Conservation (phyloP, 2,113 vertebrate genomes). For the Oryzias woworae region DNA sequence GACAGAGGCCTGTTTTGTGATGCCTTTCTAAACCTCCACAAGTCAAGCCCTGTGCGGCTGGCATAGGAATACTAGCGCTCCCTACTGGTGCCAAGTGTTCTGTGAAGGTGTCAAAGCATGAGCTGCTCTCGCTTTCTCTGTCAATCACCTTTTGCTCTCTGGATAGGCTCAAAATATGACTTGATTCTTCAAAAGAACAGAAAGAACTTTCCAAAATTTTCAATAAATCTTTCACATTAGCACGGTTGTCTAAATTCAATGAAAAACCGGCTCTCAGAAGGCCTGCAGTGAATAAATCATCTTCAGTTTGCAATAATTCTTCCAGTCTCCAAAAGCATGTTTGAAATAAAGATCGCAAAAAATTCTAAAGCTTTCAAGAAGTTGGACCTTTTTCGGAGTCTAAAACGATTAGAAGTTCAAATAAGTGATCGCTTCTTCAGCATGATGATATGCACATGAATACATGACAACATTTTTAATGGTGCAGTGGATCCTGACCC, state of each 20-base stretch:
- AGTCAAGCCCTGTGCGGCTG: neutral
- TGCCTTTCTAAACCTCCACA: constrained; percentile 4
- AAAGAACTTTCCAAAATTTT: no score
- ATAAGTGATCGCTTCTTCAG: neutral
- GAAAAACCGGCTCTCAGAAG: no score
- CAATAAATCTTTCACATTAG: no score
- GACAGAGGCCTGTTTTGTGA: neutral
- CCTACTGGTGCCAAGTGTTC: constrained; percentile 44
- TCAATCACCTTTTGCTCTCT: neutral
- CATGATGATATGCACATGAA: no score
- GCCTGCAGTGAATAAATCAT: no score
- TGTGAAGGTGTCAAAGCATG: constrained; percentile 7
- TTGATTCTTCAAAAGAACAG: no score
- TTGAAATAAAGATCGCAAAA: neutral
- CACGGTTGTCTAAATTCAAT: no score
- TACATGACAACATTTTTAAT: no score
- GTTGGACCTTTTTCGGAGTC: neutral
- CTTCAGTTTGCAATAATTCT: no score
- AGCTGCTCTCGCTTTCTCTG: neutral
- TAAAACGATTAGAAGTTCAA: neutral
- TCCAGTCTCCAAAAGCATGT: no score
- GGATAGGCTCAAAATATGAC: no score
- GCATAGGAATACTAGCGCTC: constrained; percentile 41
- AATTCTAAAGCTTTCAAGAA: neutral
- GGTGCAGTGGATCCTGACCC: neutral